Evolutionary conservation across 2,888 invertebrate genomes (phyloP).

Genomic region (Agrotis segetum): DNA sequence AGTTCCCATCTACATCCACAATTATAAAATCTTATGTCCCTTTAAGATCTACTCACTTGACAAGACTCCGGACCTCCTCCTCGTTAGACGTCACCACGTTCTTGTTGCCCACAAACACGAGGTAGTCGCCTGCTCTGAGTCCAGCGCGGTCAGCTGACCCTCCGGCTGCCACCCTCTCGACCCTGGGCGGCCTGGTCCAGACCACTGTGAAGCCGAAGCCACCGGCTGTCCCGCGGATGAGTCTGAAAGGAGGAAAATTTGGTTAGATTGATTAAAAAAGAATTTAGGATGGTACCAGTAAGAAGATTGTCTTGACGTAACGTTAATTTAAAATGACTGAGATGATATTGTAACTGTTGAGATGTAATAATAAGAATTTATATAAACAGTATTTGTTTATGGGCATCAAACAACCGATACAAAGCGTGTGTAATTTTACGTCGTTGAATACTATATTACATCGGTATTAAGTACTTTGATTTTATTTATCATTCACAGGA

Average conservation of each 20-base stretch:
- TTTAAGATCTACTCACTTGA: conserved; percentile 91
- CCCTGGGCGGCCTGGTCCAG: conserved; percentile 97
- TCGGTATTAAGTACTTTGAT: no score
- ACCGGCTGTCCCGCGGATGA: conserved; percentile 89
- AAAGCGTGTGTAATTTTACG: no score
- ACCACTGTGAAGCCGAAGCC: conserved; percentile 97
- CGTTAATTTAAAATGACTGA: no score
- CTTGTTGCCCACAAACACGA: conserved; percentile 96
- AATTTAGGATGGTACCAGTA: no score
- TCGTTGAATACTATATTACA: no score
- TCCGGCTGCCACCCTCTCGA: conserved; percentile 95
- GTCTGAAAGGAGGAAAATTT: conserved; percentile 66
- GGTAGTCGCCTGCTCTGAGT: conserved; percentile 95
- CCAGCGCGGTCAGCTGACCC: conserved; percentile 96
- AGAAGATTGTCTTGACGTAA: no score
- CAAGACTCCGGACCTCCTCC: conserved; percentile 92
- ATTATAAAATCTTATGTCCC: background rate
- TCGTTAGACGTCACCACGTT: conserved; percentile 96
- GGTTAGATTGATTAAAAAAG: background rate
- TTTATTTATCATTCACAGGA: no score
- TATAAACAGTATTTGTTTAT: no score
- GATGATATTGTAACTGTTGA: no score
- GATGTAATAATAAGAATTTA: no score
- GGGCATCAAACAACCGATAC: no score
- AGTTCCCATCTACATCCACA: background rate